A percentile compares a stretch with the other conserved stretches of the same genome.
These are phyloP conservation scores for Drosophila nigromelanica DNA, from an alignment of 1,140 invertebrate genomes.

Conservation along the genomic window DNA sequence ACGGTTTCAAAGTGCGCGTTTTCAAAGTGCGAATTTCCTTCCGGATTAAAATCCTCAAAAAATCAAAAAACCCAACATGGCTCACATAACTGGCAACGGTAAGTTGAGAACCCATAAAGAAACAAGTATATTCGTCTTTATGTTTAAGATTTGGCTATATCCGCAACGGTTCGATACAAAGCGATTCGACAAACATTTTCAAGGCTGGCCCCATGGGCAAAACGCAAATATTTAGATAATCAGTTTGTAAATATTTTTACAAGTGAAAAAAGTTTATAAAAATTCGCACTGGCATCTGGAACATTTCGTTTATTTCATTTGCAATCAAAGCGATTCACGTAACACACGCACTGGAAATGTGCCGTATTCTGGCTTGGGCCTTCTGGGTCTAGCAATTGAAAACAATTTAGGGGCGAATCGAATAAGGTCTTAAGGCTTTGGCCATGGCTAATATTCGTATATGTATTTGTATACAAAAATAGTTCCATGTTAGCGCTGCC, in stretches of 20 bases:
- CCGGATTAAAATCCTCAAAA: not conserved
- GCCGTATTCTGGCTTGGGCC: not conserved
- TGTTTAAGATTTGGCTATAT: not conserved
- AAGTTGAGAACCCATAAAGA: conserved; percentile 29
- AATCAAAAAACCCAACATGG: conserved; percentile 2
- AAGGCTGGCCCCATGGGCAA: conserved; percentile 18
- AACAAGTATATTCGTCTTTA: conserved; percentile 14
- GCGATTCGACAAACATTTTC: conserved; percentile 23
- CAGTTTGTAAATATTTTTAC: conserved; percentile 79
- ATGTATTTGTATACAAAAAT: conserved; percentile 51
- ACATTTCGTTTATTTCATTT: conserved; percentile 80
- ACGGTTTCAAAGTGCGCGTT: not conserved
- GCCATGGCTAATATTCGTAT: conserved; percentile 24
- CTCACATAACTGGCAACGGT: conserved; percentile 16
- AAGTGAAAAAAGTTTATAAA: conserved; percentile 78
- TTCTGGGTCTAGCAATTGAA: conserved; percentile 42
- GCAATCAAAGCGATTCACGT: conserved; percentile 70
- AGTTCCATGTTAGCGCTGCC: conserved; percentile 10
- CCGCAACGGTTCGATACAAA: conserved; percentile 12
- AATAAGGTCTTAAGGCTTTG: conserved; percentile 63
- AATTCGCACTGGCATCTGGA: conserved; percentile 70
- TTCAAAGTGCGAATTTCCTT: not conserved
- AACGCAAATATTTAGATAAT: conserved; percentile 73
- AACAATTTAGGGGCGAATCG: conserved; percentile 35
- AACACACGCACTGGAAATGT: conserved; percentile 32